Conservation (phyloP, 30 jellyfish, hydroid and myxozoan species). For the Hydractinia echinata region DNA sequence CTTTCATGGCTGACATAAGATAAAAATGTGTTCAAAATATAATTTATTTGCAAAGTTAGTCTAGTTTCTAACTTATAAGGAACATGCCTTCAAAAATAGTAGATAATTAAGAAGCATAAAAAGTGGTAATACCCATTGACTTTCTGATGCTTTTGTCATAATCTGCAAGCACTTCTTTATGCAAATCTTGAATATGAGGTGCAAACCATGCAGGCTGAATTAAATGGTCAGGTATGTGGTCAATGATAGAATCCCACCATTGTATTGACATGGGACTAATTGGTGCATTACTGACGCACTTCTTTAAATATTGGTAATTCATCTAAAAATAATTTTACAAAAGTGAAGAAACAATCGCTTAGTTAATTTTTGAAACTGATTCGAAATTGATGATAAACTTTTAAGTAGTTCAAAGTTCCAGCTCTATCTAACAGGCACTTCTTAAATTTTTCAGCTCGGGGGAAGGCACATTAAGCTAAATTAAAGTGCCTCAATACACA, state of each 20-base stretch:
- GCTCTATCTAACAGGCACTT: no score
- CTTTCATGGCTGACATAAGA: no score
- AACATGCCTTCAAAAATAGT: no score
- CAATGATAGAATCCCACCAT: constrained; percentile 79
- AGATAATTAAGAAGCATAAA: no score
- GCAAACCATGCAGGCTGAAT: constrained; percentile 50
- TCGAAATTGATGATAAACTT: no score
- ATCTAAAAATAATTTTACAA: constrained; percentile 34
- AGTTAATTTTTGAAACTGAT: neutral
- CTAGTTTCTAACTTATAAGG: no score
- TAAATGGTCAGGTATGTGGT: constrained; percentile 72
- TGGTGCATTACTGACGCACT: constrained; percentile 93
- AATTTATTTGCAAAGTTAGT: no score
- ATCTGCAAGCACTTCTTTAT: constrained; percentile 73
- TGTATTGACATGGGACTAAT: constrained; percentile 80
- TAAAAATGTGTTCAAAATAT: no score
- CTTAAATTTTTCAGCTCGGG: no score
- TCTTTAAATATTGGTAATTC: constrained; percentile 74
- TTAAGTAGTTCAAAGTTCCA: neutral
- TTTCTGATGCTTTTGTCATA: constrained; percentile 81
- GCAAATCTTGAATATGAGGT: constrained; percentile 56
- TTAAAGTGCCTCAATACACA: no score
- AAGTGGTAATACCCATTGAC: constrained; percentile 57
- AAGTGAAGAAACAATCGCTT: neutral
- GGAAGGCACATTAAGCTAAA: no score